These are phyloP conservation scores for Halcyon leucocephala DNA, from an alignment of 2,797 vertebrate genomes.

Conservation along the genomic window DNA sequence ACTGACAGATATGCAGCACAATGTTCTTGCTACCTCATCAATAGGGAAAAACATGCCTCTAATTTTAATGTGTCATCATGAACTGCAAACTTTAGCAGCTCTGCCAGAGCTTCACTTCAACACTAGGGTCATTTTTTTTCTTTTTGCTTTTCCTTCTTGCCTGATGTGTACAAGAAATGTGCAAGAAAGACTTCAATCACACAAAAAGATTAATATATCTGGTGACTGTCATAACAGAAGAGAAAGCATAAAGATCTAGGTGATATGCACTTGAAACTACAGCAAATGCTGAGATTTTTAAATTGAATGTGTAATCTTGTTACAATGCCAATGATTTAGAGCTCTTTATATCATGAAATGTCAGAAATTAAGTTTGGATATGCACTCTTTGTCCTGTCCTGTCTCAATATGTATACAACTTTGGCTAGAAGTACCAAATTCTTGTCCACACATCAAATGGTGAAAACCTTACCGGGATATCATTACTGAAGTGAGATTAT, in stretches of 20 bases:
- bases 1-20: no score
- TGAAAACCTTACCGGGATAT: neutral
- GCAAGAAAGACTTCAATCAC: neutral
- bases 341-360: neutral
- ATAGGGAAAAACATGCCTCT: neutral
- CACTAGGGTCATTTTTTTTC: neutral
- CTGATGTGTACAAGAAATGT: neutral
- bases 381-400: neutral
- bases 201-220: neutral
- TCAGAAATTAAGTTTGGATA: neutral
- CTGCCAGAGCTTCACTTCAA: neutral
- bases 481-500: neutral
- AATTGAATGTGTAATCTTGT: neutral
- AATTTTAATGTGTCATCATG: neutral
- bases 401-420: neutral
- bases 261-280: neutral
- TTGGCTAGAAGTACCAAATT: neutral
- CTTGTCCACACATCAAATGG: neutral
- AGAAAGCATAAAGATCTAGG: neutral
- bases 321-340: neutral
- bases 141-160: neutral
- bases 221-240: neutral
- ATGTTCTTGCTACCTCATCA: neutral
- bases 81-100: neutral
- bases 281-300: neutral